Evolutionary conservation across 1,140 invertebrate species (phyloP).

Genomic region (Acyrthosiphon pisum): DNA sequence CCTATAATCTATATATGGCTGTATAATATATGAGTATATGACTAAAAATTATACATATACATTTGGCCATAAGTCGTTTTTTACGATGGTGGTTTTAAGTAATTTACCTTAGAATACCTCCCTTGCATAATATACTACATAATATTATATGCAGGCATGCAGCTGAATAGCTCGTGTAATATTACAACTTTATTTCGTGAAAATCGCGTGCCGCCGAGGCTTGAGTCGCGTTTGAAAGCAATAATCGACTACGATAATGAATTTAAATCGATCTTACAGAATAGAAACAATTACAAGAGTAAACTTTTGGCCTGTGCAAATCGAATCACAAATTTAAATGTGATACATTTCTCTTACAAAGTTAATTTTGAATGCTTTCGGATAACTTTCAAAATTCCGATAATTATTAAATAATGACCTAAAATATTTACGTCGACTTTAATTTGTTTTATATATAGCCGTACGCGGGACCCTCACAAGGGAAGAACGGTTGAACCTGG

Average conservation of each 20-base stretch:
- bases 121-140: background rate
- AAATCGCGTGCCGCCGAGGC: background rate
- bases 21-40: too few species aligned
- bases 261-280: background rate
- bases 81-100: background rate
- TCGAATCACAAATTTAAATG: background rate
- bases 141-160: background rate
- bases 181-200: background rate
- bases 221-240: background rate
- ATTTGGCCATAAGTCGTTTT: background rate
- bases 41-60: too few species aligned
- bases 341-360: background rate
- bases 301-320: too few species aligned
- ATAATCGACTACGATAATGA: background rate
- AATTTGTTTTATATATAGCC: too few species aligned
- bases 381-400: too few species aligned
- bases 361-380: background rate
- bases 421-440: too few species aligned
- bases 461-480: too few species aligned
- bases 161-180: background rate
- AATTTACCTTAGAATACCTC: background rate
- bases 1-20: too few species aligned
- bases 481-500: too few species aligned
- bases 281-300: background rate
- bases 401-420: too few species aligned